Base-by-base conservation (phyloP, 2,888 invertebrate species). In the Synergus umbraculus region DNA sequence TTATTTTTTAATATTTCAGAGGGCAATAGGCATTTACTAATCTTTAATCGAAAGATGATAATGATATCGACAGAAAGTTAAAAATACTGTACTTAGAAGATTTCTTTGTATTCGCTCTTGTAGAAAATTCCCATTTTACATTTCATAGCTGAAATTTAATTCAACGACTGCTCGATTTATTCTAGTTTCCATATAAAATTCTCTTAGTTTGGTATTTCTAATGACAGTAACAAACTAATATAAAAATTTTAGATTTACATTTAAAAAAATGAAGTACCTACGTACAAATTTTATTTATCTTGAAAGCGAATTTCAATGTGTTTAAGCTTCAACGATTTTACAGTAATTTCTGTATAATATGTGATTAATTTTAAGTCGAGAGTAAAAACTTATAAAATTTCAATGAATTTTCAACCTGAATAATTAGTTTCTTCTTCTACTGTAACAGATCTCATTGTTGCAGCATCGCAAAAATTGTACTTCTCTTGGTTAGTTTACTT, bases 1-100 rank as follows among this genome's bases (percentile, higher is more conserved):
- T 29, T 73, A 73, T 73, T 73, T 73, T 73, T 73, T 18, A 66
- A 73, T 37, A 22, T 67, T 67, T 67, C 67, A 46, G 43, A 67
- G 46, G 46, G 67, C 67, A 67, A 67, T 67, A 67, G 54, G 73
- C 73, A 73, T 73, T 73, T 73, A 73, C 73, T 73, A 73, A 73
- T 73, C 29, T 73, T 73, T 73, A 73, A 73, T 49, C n/a, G n/a
- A 73, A 73, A 73, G 54, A 73, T 54, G 73, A 54, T 54, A 46
- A 69, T 49, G 49, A 54, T 49, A 54, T n/a, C 22, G 10, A 41
- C 37, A 73, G 54, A 69, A 49, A 37, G 37, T 73, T 73, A 12
- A 54, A 73, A 73, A 73, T 10, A 54, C 37, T 54, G 54, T 73
- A 73, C 73, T 73, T 73, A 37, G 69, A 69, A 54, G 73, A 73